Base-by-base conservation (phyloP, 2,113 vertebrate genomes). In the Nerophis ophidion region DNA sequence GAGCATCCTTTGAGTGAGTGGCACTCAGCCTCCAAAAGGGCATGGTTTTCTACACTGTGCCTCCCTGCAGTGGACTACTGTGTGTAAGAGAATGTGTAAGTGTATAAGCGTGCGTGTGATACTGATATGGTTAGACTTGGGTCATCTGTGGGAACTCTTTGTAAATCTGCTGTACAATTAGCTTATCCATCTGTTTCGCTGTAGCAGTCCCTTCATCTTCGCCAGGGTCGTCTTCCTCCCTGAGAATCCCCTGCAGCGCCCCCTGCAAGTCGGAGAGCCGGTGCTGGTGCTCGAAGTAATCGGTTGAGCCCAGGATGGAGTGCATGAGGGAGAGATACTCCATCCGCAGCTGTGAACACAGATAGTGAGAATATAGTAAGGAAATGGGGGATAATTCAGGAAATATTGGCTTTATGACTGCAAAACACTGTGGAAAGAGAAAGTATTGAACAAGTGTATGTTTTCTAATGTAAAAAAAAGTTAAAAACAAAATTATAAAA, bases 241-340 rank as follows among this genome's bases (percentile, higher is more conserved):
- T 80, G 74, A 95, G 89, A 76, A 98, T 99, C 72, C 94, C 93
- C 64, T 93, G 93, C 81, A 98, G 77, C 3, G 88, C 89, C 47
- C 89, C 92, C 80, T 92, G 93, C 80, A 99, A 90, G 88, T 98
- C 97, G 0, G 88, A 14, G 1, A 95, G 85, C 26, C 96, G 93
- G 84, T 99, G 97, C 75, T 86, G 91, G 80, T 99, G 97, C 81
- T 97, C 92, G 48, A 95, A 85, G 79, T 97, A 99, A 70, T 94
- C 91, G 0, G 97, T 98, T 63, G 95, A 93, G 84, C 93, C 91
- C 59, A 98, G 90, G 76, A 98, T 93, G 7, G 94, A 92, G 35
- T 94, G 93, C 95, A 98, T 98, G 84, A 99, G 91, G 51, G 96
- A 97, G 1, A 99, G 91, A 79, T 98, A 98, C 83, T 99, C 95